Evolutionary conservation across 2,113 vertebrate genomes (phyloP).

Genomic region (Rhizomys pruinosus): DNA sequence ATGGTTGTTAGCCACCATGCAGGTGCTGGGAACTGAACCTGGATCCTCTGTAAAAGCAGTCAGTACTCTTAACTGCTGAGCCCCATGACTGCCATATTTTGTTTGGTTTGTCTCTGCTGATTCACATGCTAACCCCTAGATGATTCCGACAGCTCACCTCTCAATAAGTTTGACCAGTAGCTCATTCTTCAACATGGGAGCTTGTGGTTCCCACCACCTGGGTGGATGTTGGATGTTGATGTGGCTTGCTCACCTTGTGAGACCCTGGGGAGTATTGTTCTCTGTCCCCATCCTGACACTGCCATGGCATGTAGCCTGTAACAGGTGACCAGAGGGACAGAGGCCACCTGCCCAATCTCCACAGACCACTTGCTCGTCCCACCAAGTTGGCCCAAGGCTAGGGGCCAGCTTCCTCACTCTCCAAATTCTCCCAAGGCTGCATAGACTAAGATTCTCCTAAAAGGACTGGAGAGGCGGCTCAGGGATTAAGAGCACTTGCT

Average conservation of each 20-base stretch:
- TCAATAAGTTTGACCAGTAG: background rate
- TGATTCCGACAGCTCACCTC: background rate
- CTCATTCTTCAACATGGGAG: background rate
- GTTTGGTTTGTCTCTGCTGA: background rate
- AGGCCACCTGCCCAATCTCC: background rate
- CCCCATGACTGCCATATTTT: background rate
- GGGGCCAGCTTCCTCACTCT: background rate
- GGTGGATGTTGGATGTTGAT: background rate
- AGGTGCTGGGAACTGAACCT: background rate
- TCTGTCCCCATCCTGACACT: background rate
- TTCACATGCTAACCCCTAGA: background rate
- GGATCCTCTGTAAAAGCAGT: background rate
- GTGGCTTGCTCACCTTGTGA: background rate
- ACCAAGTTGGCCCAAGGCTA: background rate
- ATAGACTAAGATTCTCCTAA: background rate
- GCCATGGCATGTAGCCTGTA: background rate
- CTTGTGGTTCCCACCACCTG: no score
- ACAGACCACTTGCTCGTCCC: background rate
- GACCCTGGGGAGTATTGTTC: background rate
- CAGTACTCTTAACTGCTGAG: background rate
- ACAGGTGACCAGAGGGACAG: background rate
- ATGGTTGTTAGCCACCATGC: background rate
- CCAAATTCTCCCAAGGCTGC: background rate
- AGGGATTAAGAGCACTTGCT: no score
- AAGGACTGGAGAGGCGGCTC: no score